phyloP scores from a whole-genome alignment of 2,888 invertebrate genomes.

The Lasioglossum calceatum region DNA sequence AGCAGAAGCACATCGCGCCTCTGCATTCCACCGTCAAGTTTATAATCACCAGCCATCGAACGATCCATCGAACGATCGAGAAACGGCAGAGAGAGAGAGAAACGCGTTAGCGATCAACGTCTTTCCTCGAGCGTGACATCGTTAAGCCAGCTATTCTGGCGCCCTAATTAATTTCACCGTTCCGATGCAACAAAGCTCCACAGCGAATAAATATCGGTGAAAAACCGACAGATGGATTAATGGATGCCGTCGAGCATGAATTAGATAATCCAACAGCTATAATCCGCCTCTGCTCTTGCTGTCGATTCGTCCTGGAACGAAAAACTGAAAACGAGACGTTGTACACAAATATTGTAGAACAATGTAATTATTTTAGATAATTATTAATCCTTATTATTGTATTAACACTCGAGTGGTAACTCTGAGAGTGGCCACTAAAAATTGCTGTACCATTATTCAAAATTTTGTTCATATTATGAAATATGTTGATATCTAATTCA shows the following conservation, averaged over 20 bases:
- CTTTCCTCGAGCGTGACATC: constrained; percentile 34
- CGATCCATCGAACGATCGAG: constrained; percentile 2
- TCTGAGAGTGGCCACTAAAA: too few species aligned
- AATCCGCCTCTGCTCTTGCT: not conserved
- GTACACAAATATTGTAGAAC: too few species aligned
- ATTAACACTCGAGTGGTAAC: too few species aligned
- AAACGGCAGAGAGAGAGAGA: not conserved
- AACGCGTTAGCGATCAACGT: constrained; percentile 20
- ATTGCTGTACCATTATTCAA: too few species aligned
- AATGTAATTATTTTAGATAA: too few species aligned
- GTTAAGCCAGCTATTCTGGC: constrained; percentile 37
- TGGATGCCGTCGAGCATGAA: constrained; percentile 45
- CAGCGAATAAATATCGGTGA: constrained; percentile 25
- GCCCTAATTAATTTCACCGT: constrained; percentile 71
- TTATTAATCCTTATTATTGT: too few species aligned
- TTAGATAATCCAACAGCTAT: constrained; percentile 21
- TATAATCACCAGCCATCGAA: constrained; percentile 6
- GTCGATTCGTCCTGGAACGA: not conserved
- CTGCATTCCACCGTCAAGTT: not conserved
- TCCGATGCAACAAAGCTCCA: constrained; percentile 55
- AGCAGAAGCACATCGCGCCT: not conserved
- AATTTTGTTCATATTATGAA: too few species aligned
- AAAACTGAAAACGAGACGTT: not conserved
- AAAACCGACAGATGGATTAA: constrained; percentile 40
- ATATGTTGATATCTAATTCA: too few species aligned